phyloP scores from a whole-genome alignment of 2,113 vertebrate species.

The Setophaga coronata region DNA sequence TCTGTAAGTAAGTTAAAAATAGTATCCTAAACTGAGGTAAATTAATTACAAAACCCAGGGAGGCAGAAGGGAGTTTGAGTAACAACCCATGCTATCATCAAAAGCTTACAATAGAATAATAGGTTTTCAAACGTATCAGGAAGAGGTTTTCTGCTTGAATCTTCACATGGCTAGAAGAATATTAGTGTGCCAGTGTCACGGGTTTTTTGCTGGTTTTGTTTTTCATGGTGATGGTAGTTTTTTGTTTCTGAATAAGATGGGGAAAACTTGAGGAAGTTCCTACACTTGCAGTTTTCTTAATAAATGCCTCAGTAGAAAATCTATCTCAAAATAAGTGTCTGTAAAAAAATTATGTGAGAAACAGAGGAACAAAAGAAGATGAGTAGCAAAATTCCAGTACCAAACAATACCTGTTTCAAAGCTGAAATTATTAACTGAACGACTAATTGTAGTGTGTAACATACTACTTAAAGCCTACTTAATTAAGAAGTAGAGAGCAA shows the following conservation, averaged over 20 bases:
- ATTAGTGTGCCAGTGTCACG: background rate
- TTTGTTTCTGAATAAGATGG: background rate
- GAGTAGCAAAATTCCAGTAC: background rate
- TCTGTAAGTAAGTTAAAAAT: background rate
- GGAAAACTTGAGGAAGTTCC: background rate
- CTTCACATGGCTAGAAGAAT: background rate
- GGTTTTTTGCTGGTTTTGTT: background rate
- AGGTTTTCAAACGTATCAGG: background rate
- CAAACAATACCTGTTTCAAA: background rate
- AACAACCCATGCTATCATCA: background rate
- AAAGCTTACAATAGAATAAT: background rate
- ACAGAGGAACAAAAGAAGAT: background rate
- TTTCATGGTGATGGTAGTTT: accelerated
- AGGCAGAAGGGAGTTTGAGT: background rate
- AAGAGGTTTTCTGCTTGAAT: background rate
- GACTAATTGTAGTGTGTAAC: background rate
- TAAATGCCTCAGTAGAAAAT: background rate
- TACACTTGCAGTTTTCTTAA: background rate
- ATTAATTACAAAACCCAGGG: background rate
- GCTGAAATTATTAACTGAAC: background rate
- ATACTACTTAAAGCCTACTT: background rate
- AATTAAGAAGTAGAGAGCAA: background rate
- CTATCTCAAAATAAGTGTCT: background rate
- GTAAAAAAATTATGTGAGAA: background rate
- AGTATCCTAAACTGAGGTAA: background rate